Conservation (phyloP, 2,113 vertebrate genomes). For the Campylorhamphus procurvoides region DNA sequence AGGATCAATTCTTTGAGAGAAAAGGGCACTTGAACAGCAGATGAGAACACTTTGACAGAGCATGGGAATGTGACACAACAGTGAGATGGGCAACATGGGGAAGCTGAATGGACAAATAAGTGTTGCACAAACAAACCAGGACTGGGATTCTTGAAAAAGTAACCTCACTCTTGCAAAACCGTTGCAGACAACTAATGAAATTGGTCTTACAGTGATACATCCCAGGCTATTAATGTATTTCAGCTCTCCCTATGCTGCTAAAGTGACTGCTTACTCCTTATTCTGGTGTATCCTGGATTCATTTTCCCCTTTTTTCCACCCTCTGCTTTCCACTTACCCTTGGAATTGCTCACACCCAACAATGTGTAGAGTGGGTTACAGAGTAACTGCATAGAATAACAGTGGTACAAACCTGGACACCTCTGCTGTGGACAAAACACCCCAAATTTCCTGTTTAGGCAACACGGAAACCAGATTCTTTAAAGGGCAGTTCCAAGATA, state of each 20-base stretch:
- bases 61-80: not conserved
- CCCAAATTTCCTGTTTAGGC: not conserved
- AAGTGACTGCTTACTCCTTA: not conserved
- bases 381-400: not conserved
- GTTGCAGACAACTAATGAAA: not conserved
- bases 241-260: not conserved
- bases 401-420: not conserved
- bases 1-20: not conserved
- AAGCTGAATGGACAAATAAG: not conserved
- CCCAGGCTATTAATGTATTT: not conserved
- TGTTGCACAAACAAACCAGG: not conserved
- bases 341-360: not conserved
- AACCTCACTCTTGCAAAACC: not conserved
- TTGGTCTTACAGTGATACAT: not conserved
- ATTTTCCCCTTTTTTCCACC: not conserved
- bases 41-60: not conserved
- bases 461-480: not conserved
- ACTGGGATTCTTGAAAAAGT: not conserved
- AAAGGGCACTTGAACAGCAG: not conserved
- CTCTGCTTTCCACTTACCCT: not conserved
- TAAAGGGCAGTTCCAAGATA: not conserved
- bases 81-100: not conserved
- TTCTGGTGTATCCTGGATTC: no score
- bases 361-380: not conserved
- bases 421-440: accelerated